phyloP scores from a whole-genome alignment of 1,140 invertebrate species.

The Drosophila pruinosa region DNA sequence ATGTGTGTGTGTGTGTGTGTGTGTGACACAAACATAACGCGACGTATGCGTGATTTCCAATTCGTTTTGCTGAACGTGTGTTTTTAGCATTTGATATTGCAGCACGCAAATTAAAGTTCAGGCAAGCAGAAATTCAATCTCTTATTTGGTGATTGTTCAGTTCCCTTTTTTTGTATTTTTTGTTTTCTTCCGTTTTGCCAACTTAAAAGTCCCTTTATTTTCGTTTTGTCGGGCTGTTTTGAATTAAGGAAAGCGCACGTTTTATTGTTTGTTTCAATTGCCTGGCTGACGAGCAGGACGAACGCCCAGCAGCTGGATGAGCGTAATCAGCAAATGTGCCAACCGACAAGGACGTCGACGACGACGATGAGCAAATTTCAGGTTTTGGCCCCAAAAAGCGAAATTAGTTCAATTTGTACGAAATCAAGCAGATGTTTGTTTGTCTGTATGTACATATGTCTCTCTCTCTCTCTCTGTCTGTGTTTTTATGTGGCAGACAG shows the following conservation, averaged over 20 bases:
- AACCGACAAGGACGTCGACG: conserved; percentile 21
- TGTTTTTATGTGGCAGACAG: conserved; percentile 19
- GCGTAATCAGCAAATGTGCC: conserved; percentile 78
- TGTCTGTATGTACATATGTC: conserved; percentile 13
- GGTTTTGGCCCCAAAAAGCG: conserved; percentile 50
- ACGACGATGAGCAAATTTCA: conserved; percentile 23
- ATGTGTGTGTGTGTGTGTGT: conserved; percentile 5
- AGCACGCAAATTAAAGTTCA: conserved; percentile 76
- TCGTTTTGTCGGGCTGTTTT: conserved; percentile 53
- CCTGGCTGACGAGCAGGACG: conserved; percentile 61
- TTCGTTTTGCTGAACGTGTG: conserved; percentile 61
- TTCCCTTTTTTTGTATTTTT: conserved; percentile 17
- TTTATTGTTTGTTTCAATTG: conserved; percentile 81
- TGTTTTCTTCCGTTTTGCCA: conserved; percentile 33
- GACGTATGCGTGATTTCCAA: conserved; percentile 66
- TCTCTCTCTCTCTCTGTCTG: conserved; percentile 4
- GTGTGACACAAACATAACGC: conserved; percentile 28
- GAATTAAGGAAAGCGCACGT: conserved; percentile 77
- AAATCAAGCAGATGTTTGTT: conserved; percentile 74
- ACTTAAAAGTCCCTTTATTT: conserved; percentile 58
- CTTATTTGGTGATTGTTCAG: conserved; percentile 65
- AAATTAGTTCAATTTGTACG: conserved; percentile 79
- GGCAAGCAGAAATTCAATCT: conserved; percentile 80
- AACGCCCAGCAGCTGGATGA: neutral
- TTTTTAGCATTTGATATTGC: conserved; percentile 72